phyloP scores from a whole-genome alignment of 2,797 vertebrate species.

The Heliangelus exortis region DNA sequence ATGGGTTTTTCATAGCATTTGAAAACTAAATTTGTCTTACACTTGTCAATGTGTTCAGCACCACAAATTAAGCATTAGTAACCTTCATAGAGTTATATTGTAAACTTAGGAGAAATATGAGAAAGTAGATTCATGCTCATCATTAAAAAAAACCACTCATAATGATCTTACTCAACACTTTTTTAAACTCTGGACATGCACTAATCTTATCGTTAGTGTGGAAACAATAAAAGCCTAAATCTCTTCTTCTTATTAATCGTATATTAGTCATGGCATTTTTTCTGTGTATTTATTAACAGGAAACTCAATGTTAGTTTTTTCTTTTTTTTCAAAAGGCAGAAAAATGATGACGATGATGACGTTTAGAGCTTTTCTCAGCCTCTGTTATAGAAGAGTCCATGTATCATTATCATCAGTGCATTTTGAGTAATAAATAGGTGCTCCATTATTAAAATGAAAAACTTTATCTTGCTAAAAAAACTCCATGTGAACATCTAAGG shows the following conservation, averaged over 20 bases:
- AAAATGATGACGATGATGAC: background rate
- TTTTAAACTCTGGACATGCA: background rate
- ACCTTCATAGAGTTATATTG: background rate
- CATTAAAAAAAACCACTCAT: background rate
- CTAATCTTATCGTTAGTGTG: background rate
- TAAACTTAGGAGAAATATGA: background rate
- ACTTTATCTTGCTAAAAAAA: background rate
- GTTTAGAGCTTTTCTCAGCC: background rate
- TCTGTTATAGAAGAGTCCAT: background rate
- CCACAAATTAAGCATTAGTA: background rate
- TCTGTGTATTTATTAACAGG: background rate
- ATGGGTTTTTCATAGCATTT: background rate
- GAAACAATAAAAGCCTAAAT: background rate
- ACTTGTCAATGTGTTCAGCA: background rate
- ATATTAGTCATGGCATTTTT: background rate
- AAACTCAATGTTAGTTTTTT: background rate
- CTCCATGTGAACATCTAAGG: background rate
- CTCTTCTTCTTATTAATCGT: background rate
- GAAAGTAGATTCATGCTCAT: background rate
- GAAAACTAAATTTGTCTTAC: background rate
- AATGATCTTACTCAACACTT: background rate
- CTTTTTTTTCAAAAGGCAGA: background rate
- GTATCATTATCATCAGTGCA: background rate
- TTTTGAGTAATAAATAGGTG: background rate
- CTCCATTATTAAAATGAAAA: background rate